Evolutionary conservation across 2,888 invertebrate species (phyloP), one percentile per base, ranked within the genome.

Genomic region (Tachystola acroxantha): DNA sequence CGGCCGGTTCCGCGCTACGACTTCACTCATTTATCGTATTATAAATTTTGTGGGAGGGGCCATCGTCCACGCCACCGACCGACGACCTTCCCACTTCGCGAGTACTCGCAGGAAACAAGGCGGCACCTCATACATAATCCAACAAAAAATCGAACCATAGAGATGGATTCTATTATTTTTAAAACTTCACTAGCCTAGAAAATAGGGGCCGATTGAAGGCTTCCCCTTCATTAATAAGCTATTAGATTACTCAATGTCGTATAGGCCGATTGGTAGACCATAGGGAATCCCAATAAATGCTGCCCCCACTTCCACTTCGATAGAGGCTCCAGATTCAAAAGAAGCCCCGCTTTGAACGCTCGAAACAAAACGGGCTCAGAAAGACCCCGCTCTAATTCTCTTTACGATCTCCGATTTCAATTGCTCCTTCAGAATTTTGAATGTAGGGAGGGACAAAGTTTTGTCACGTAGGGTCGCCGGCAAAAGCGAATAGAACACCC

Each of bases 371-470:
- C 82, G 70, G 69, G 62, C 75, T 72, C 64, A 78, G 82, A 82
- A 80, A 74, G 81, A 70, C 80, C 82, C 84, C 70, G 84, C 69
- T 81, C 82, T 85, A 85, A 86, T 86, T 86, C 86, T 84, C 84
- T 85, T 82, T 82, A 80, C 79, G 82, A 84, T 85, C 85, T 86
- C 86, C 84, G 75, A 85, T 86, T 86, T 86, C 86, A 86, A 86
- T 86, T 85, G 85, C 86, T 86, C 79, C 86, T 86, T 85, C 82
- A 86, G 80, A 85, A 72, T 81, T 86, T 84, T 86, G 84, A 84
- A 85, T 84, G 79, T 78, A 67, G 86, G 85, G 84, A 84, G 86
- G 86, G 84, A 82, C 79, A 75, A 77, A 81, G 77, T 82, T 80
- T 82, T 85, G 84, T 82, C 86, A 84, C 85, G 84, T 85, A 82